A percentile compares a stretch with the other conserved stretches of the same genome.
Conservation (phyloP, 2,797 vertebrate species). For the Rhinella marina region DNA sequence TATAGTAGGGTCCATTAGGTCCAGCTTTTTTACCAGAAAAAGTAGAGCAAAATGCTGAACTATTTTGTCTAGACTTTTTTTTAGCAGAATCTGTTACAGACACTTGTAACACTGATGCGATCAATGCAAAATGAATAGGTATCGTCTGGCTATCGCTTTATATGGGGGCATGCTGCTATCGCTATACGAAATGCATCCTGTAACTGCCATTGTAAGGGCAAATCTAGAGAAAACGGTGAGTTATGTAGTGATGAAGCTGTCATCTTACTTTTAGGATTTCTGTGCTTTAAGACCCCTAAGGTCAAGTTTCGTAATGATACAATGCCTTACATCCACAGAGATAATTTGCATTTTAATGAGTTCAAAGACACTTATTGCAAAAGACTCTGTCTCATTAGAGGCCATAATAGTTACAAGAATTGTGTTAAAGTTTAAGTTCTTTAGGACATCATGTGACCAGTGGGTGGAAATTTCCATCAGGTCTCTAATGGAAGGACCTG, state of each 20-base stretch:
- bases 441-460: neutral
- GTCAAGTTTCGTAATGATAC: neutral
- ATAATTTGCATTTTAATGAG: constrained; percentile 30
- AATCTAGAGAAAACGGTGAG: neutral
- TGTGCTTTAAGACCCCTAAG: neutral
- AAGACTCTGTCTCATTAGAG: neutral
- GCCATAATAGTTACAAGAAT: constrained; percentile 5
- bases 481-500: neutral
- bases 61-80: no score
- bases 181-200: neutral
- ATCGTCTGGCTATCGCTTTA: neutral
- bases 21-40: no score
- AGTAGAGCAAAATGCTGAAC: no score
- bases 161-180: no score
- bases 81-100: no score
- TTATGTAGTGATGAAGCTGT: neutral
- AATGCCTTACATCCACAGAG: constrained; percentile 1
- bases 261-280: neutral
- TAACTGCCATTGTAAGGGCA: no score
- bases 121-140: no score
- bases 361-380: constrained; percentile 24
- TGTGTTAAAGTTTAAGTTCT: constrained; percentile 44
- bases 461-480: constrained; percentile 40
- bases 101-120: no score
- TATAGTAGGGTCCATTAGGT: no score